Percentiles rank a stretch among this genome's conserved stretches.
These are phyloP conservation scores for Parasteatoda tepidariorum DNA, from an alignment of 1,140 invertebrate species.

Conservation along the genomic window DNA sequence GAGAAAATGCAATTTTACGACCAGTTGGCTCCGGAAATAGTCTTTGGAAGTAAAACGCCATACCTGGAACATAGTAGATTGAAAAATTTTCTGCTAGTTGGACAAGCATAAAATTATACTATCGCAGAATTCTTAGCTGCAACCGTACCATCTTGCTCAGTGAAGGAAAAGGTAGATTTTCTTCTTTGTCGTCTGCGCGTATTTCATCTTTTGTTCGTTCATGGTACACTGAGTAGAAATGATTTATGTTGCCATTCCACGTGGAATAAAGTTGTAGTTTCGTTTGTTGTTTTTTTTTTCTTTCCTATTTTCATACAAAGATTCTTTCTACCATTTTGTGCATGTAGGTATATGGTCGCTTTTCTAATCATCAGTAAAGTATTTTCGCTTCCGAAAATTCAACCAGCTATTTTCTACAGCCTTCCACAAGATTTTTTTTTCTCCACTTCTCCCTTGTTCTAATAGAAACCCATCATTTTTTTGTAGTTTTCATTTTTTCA, in stretches of 20 bases:
- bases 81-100: constrained; percentile 59
- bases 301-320: not conserved
- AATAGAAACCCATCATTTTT: too few relatives aligned
- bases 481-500: too few relatives aligned
- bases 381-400: not conserved
- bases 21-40: constrained; percentile 55
- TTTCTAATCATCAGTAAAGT: constrained; percentile 4
- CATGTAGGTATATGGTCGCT: not conserved
- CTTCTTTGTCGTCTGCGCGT: not conserved
- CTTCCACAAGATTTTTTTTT: not conserved
- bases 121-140: constrained; percentile 26
- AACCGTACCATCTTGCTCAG: constrained; percentile 2
- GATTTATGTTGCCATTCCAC: constrained; percentile 59
- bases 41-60: constrained; percentile 9
- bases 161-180: constrained; percentile 27
- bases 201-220: constrained; percentile 58
- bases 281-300: constrained; percentile 5
- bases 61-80: constrained; percentile 51
- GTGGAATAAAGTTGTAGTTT: constrained; percentile 57
- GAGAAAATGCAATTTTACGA: constrained; percentile 60
- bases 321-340: not conserved
- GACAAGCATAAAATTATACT: constrained; percentile 60
- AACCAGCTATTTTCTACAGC: not conserved
- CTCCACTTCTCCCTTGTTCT: too few relatives aligned
- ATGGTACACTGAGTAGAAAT: constrained; percentile 47